Conservation (phyloP, 2,888 invertebrate species). For the Teleiodes luculella region DNA sequence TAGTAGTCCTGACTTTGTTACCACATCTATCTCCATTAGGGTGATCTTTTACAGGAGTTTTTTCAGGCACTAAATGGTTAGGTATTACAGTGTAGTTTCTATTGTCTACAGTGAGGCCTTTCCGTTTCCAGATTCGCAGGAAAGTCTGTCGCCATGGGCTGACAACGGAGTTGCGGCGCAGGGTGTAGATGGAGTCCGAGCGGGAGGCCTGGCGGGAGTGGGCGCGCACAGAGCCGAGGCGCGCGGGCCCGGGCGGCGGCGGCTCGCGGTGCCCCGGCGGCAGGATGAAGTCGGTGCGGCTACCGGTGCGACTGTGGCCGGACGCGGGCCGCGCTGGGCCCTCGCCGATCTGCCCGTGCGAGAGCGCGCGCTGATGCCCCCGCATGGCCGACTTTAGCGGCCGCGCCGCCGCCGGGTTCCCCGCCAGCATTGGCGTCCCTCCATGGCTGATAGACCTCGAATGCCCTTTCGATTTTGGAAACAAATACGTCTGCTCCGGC, state of each 20-base stretch:
- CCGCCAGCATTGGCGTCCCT: conserved; percentile 77
- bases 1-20: conserved; percentile 95
- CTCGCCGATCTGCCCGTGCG: conserved; percentile 91
- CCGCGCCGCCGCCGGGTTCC: conserved; percentile 70
- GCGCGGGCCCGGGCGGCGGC: conserved; percentile 58
- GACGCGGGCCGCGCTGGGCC: conserved; percentile 58
- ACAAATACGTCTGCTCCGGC: conserved; percentile 74
- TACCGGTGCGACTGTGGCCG: conserved; percentile 89
- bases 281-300: conserved; percentile 92
- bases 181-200: conserved; percentile 93
- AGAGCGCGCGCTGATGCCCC: conserved; percentile 90
- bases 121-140: conserved; percentile 79
- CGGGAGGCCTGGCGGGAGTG: conserved; percentile 92
- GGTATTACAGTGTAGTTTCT: conserved; percentile 87
- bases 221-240: conserved; percentile 69
- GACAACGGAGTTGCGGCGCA: conserved; percentile 85
- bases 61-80: conserved; percentile 90
- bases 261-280: conserved; percentile 91
- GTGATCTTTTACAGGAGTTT: conserved; percentile 87
- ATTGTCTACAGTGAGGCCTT: conserved; percentile 82
- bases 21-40: conserved; percentile 90
- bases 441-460: conserved; percentile 92
- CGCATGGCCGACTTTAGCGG: conserved; percentile 86
- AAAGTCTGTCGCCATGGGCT: conserved; percentile 85
- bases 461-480: conserved; percentile 81